These are phyloP conservation scores for Epizoanthus stellaris DNA, from an alignment of 92 coral and sea anemone species.

Conservation along the genomic window DNA sequence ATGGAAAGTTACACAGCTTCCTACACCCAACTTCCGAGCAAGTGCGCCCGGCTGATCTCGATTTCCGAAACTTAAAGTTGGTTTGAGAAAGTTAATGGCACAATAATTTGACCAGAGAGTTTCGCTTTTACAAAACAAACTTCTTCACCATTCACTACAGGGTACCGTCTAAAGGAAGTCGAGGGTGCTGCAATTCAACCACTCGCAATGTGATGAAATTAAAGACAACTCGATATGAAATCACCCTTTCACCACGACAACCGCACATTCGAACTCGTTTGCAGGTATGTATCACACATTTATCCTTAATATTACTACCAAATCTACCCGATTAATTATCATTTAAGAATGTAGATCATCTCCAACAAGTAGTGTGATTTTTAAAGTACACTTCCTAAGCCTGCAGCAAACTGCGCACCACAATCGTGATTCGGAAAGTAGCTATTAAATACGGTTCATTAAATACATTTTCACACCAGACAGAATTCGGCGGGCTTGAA, in stretches of 20 bases:
- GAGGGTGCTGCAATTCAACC: slow-evolving; percentile 16
- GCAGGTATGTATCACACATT: slow-evolving; percentile 4
- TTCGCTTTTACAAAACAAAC: neutral
- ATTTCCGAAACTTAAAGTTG: slow-evolving; percentile 6
- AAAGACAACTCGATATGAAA: slow-evolving; percentile 71
- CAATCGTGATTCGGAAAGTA: slow-evolving; percentile 42
- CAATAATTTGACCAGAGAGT: neutral
- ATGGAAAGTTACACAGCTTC: slow-evolving; percentile 42
- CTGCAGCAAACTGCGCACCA: slow-evolving; percentile 54
- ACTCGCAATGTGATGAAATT: slow-evolving; percentile 68
- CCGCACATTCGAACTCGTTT: slow-evolving; percentile 15
- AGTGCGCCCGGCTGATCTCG: slow-evolving; percentile 10
- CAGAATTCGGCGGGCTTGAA: slow-evolving; percentile 50
- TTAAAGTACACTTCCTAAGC: slow-evolving; percentile 68
- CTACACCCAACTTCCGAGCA: slow-evolving; percentile 29
- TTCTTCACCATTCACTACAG: slow-evolving; percentile 21
- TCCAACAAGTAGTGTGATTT: slow-evolving; percentile 47
- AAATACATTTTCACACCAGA: slow-evolving; percentile 48
- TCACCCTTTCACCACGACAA: neutral
- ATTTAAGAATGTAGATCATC: slow-evolving; percentile 32
- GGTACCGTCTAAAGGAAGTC: slow-evolving; percentile 26
- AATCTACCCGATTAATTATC: slow-evolving; percentile 20
- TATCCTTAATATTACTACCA: slow-evolving; percentile 10
- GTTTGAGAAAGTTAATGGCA: slow-evolving; percentile 7
- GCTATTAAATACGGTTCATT: slow-evolving; percentile 30